A percentile compares a stretch with the other conserved stretches of the same genome.
phyloP scores from a whole-genome alignment of 2,888 invertebrate species.

The Metalampra italica region DNA sequence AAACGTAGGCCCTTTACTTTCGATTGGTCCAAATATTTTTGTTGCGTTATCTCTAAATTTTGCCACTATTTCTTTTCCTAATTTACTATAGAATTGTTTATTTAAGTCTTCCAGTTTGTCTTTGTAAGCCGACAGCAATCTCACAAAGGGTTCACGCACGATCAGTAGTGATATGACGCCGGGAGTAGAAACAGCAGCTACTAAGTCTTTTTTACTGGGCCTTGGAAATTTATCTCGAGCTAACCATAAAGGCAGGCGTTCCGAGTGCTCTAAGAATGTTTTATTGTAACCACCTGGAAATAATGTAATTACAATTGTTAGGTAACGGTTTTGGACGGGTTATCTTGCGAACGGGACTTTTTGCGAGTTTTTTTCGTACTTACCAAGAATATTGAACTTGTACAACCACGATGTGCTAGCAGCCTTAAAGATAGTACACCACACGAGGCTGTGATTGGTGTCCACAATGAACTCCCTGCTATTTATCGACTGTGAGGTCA shows the following conservation, averaged over 20 bases:
- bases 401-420: slow-evolving; percentile 90
- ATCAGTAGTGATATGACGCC: slow-evolving; percentile 83
- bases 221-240: slow-evolving; percentile 84
- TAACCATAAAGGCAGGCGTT: slow-evolving; percentile 81
- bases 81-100: slow-evolving; percentile 83
- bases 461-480: slow-evolving; percentile 87
- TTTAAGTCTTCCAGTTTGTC: slow-evolving; percentile 85
- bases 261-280: slow-evolving; percentile 77
- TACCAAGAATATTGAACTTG: slow-evolving; percentile 86
- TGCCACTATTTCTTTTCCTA: slow-evolving; percentile 81
- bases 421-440: slow-evolving; percentile 88
- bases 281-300: slow-evolving; percentile 79
- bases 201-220: slow-evolving; percentile 80
- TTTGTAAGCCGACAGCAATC: slow-evolving; percentile 84
- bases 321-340: too few relatives aligned
- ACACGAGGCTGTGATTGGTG: slow-evolving; percentile 81
- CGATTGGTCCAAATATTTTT: slow-evolving; percentile 48
- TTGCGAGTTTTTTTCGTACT: slow-evolving; percentile 10
- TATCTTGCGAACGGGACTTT: too few relatives aligned
- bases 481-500: slow-evolving; percentile 73
- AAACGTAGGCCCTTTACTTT: slow-evolving; percentile 79
- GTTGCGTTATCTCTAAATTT: slow-evolving; percentile 72
- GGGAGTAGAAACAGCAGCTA: slow-evolving; percentile 77
- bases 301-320: background rate
- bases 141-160: slow-evolving; percentile 85